Percentiles rank a stretch among this genome's conserved stretches.
Evolutionary conservation across 2,797 vertebrate genomes (phyloP).

Genomic region (Heterohyrax brucei): DNA sequence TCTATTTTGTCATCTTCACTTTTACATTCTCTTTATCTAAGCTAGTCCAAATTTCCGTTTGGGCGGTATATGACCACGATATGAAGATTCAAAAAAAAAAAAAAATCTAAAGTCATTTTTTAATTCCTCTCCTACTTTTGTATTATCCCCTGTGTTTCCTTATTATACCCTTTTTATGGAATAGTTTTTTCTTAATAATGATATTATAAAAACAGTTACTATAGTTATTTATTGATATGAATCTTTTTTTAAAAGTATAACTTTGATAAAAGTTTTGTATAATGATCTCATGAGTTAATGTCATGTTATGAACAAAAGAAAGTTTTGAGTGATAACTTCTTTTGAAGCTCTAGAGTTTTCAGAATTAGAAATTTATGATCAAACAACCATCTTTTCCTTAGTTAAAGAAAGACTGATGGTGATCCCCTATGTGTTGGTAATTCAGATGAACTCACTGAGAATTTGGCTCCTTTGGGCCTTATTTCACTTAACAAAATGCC

Average conservation of each 20-base stretch:
- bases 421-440: neutral
- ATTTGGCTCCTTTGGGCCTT: neutral
- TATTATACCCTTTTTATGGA: neutral
- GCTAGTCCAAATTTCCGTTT: neutral
- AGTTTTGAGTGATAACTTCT: neutral
- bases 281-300: neutral
- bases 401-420: neutral
- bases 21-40: neutral
- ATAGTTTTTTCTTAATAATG: neutral
- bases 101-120: neutral
- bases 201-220: neutral
- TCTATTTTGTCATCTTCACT: neutral
- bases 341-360: neutral
- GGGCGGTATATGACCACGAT: neutral
- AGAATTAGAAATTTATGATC: neutral
- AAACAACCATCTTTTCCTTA: neutral
- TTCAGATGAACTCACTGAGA: neutral
- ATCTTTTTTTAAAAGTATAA: neutral
- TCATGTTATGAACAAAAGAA: neutral
- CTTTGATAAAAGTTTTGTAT: neutral
- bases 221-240: neutral
- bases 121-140: neutral
- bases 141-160: no score
- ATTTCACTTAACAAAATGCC: slow-evolving; percentile 1
- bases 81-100: neutral